Evolutionary conservation across 2,797 vertebrate genomes (phyloP), one percentile per base, ranked within the genome.

Genomic region (Syndactyla subalaris): DNA sequence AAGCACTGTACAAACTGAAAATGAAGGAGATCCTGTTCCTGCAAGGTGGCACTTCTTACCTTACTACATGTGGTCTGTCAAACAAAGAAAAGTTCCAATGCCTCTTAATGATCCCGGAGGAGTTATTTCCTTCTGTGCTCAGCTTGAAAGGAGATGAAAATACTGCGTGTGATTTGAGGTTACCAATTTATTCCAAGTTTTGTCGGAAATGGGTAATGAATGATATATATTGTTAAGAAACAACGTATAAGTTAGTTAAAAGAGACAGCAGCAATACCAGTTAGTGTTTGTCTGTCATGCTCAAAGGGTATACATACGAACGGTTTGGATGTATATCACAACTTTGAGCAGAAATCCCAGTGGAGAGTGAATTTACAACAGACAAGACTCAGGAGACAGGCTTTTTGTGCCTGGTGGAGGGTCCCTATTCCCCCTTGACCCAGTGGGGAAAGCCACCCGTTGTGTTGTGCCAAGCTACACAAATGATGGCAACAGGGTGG

Each of bases 41-140:
- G 9, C 1, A 3, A 75, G 66, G 17, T 86, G 76, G 16, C 67
- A 23, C 38, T 57, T 67, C 72, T 39, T 80, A 30, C 45, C 61
- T 85, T 76, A 19, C 8, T 70, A 49, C n/a, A 20, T 43, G 22
- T 32, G 39, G 16, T 27, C 76, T 77, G 46, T 81, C 92, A 85
- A 81, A 63, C 32, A 61, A 72, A 48, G 48, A 63, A 23, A 29
- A 83, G 39, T 65, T 89, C 55, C 72, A 22, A 62, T 84, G 62
- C 51, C 26, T 86, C 14, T 55, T 63, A 7, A 38, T 58, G 16
- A 10, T 75, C 48, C 72, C 68, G 11, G 26, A 80, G 43, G 63
- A 85, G 51, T 83, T 57, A n/a, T 23, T 75, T 93, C 62, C 78
- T 77, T 63, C 85, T 79, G n/a, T 58, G 65, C 34, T 74, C 32